These are phyloP conservation scores for Monarcha castaneiventris DNA, from an alignment of 2,113 vertebrate genomes.

Conservation along the genomic window DNA sequence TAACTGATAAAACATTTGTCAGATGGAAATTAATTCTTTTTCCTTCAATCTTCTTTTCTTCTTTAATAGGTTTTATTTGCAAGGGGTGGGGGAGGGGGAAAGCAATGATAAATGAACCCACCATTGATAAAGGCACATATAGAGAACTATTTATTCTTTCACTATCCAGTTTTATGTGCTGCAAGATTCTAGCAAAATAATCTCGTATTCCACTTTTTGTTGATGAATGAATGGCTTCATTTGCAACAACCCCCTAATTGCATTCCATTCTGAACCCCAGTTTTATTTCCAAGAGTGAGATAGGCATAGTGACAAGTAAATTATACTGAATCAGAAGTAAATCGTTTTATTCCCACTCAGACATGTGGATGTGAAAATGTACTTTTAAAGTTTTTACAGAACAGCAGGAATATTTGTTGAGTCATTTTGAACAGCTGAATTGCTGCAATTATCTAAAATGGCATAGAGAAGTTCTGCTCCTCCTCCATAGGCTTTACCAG, in stretches of 20 bases:
- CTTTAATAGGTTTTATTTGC: neutral
- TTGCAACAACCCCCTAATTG: constrained; percentile 10
- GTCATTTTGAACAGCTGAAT: neutral
- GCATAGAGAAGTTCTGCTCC: neutral
- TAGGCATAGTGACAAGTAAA: neutral
- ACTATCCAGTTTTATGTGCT: neutral
- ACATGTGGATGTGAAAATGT: neutral
- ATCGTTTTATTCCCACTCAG: neutral
- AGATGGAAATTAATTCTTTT: neutral
- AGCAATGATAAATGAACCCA: accelerated
- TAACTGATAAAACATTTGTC: neutral
- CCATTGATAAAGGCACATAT: neutral
- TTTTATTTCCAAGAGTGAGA: constrained; percentile 4
- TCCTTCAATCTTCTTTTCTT: neutral
- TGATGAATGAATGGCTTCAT: constrained; percentile 18
- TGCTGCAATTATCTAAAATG: neutral
- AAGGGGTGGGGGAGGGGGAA: neutral
- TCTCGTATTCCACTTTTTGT: neutral
- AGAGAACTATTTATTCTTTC: neutral
- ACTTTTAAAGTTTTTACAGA: neutral
- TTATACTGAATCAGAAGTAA: constrained; percentile 25
- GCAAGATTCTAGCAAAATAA: neutral
- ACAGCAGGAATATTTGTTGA: neutral
- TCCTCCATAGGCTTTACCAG: neutral
- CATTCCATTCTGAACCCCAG: neutral